Base-by-base conservation (phyloP, 2,113 vertebrate species). In the Limnothrissa miodon region DNA sequence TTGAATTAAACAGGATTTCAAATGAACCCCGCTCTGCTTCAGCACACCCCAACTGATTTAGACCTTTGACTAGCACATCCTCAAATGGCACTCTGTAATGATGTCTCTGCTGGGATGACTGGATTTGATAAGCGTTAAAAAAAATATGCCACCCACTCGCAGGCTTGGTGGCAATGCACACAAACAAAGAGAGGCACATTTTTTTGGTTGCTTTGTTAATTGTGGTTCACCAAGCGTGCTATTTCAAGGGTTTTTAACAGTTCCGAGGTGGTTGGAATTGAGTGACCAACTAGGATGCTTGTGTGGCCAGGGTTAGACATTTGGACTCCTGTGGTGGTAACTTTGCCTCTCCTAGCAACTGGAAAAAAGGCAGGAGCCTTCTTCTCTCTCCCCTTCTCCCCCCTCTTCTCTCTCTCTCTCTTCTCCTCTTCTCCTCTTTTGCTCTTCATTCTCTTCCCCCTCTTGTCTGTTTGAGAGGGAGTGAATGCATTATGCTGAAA, bases 1-100 rank as follows among this genome's bases (percentile, higher is more conserved):
- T 83, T 85, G 81, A 82, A 84, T 87, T 85, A 87, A 86, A 39
- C 82, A 19, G 39, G 44, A 51, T 78, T 78, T 39, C 48, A 78
- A 80, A 82, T 82, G 46, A 82, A 44, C 80, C 39, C 42, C 70
- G 78, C 17, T 17, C 29, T 80, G 33, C 45, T 45, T 19, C 15
- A 36, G 25, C 29, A 10, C 11, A 74, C 29, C 66, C 29, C 29
- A 33, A 74, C 66, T 29, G 25, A 74, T 74, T 74, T 74, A 74
- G 4, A 74, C 66, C 66, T 39, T 36, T 36, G 66, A 74, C 66
- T 36, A 74, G 29, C 25, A 29, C 59, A 29, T 62, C 59, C 66
- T 13, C 5, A 13, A 13, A 74, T 33, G 15, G 66, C 4, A 11
- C 33, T 74, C 66, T 36, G 66, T 33, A 33, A 13, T 33, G 33